Base-by-base conservation (phyloP, 2,888 invertebrate genomes). In the Heliconius sara region DNA sequence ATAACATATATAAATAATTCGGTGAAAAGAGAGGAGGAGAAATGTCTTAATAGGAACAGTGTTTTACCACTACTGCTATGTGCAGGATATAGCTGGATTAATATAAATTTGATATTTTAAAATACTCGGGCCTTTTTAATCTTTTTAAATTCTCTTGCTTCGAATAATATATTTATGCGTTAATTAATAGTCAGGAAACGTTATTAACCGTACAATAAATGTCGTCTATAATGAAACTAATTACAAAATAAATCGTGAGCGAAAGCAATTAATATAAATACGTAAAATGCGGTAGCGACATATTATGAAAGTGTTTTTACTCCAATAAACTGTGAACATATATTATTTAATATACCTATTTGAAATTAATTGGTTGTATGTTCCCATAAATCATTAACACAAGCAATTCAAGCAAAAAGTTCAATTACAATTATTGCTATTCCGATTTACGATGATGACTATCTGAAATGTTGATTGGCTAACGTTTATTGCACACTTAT, bases 281-380 rank as follows among this genome's bases (percentile, higher is more conserved):
- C 67, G 68, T 71, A 63, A 68, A 75, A 79, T 52, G 79, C 78
- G 78, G 75, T 60, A 80, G 71, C 71, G 27, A 27, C 10, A 70
- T 34, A 79, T 39, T 34, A 79, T 39, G 74, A 75, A 68, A 79
- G 72, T 77, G 30, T 72, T 77, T 67, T 66, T 19, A 57, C 34
- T 73, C n/a, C n/a, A 13, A 5, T 25, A 16, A 9, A 73, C n/a
- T 60, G 34, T 57, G 34, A 22, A 57, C 12, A 34, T 72, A 27
- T 10, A 57, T 71, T 12, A 72, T 57, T 57, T 73, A n/a, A 19
- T 60, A 60, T 60, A 34, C 10, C 7, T 60, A n/a, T 60, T 73
- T n/a, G 12, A 73, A 34, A 39, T 73, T 73, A 60, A 73, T 73
- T 60, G 34, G 30, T 25, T 34, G 60, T 73, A 60, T 60, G 60